phyloP scores from a whole-genome alignment of 2,888 invertebrate species.

The Anthrax anthrax region DNA sequence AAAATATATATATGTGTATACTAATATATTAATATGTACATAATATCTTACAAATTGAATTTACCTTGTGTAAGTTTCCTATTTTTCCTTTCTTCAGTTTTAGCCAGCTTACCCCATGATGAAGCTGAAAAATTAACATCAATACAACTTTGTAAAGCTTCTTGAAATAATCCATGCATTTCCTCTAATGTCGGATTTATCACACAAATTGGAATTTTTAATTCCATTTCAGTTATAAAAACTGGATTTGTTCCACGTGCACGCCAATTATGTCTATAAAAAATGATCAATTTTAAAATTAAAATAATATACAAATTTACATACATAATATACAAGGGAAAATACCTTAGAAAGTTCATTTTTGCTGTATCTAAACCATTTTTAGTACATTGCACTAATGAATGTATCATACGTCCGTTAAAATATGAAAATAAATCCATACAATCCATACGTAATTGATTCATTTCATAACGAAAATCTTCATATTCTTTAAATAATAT shows the following conservation, averaged over 20 bases:
- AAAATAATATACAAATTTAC: too few relatives aligned
- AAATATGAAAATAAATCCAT: constrained; percentile 70
- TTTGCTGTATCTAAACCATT: constrained; percentile 57
- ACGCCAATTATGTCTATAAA: constrained; percentile 21
- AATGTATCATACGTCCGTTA: constrained; percentile 57
- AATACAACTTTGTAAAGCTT: constrained; percentile 47
- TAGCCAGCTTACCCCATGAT: constrained; percentile 65
- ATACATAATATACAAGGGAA: too few relatives aligned
- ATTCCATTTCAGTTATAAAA: constrained; percentile 22
- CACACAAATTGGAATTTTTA: constrained; percentile 20
- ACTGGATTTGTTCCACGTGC: constrained; percentile 18
- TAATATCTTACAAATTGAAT: background rate
- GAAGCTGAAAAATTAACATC: constrained; percentile 56
- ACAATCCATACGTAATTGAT: constrained; percentile 52
- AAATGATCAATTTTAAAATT: background rate
- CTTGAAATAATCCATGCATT: constrained; percentile 25
- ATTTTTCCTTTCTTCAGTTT: constrained; percentile 21
- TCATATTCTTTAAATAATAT: constrained; percentile 46
- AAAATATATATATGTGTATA: background rate
- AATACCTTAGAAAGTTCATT: constrained; percentile 20
- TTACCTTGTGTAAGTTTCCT: constrained; percentile 23
- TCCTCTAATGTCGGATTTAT: constrained; percentile 24
- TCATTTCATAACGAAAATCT: constrained; percentile 43
- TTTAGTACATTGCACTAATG: constrained; percentile 60
- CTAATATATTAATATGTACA: background rate